These are phyloP conservation scores for Oryctes rhinoceros DNA, from an alignment of 1,140 invertebrate genomes.

Conservation along the genomic window DNA sequence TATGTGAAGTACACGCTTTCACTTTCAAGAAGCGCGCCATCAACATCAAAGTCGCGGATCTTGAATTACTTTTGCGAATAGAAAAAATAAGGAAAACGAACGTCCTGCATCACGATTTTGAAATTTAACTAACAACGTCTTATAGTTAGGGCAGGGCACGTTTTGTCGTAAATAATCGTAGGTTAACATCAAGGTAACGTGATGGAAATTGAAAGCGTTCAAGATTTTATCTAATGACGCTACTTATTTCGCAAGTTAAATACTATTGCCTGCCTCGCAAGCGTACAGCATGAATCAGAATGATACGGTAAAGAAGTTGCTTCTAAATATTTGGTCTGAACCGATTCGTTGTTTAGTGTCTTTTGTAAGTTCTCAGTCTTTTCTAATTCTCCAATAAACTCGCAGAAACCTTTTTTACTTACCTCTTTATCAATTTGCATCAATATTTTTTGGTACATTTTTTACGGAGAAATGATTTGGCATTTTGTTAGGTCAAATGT, in stretches of 20 bases:
- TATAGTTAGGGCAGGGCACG: constrained; percentile 1
- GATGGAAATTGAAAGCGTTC: constrained; percentile 17
- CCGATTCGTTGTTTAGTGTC: too few species aligned
- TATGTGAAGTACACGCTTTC: constrained; percentile 29
- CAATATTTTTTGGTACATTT: too few species aligned
- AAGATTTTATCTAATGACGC: neutral
- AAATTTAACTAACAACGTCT: constrained; percentile 9
- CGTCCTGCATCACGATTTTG: constrained; percentile 4
- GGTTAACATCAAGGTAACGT: constrained; percentile 12
- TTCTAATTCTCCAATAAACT: too few species aligned
- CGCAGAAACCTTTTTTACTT: too few species aligned
- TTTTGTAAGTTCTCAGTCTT: too few species aligned
- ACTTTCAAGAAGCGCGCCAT: constrained; percentile 29
- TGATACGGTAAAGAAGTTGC: too few species aligned
- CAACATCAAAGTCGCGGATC: neutral
- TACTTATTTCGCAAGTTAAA: neutral
- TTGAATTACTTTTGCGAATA: neutral
- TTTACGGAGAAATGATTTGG: too few species aligned
- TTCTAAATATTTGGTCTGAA: too few species aligned
- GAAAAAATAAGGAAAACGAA: neutral
- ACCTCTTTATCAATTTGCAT: too few species aligned
- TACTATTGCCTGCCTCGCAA: too few species aligned
- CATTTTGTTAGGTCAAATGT: too few species aligned
- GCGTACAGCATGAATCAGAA: too few species aligned
- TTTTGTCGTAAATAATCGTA: constrained; percentile 26